Evolutionary conservation across 2,113 vertebrate genomes (phyloP).

Genomic region (Rhynchomys soricoides): DNA sequence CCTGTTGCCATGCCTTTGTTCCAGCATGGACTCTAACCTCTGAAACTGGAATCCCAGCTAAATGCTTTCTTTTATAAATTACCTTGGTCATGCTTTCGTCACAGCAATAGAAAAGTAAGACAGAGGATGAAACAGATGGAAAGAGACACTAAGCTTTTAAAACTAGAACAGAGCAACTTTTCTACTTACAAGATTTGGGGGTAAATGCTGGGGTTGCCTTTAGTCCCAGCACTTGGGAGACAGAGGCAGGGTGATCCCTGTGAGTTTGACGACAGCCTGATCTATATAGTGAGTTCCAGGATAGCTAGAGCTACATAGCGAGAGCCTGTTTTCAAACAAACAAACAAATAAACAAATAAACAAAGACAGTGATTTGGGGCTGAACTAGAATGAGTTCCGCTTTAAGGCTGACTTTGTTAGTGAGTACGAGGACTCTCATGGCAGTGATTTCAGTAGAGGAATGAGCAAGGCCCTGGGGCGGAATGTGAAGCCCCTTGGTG

Average conservation of each 20-base stretch:
- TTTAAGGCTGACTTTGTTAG: not conserved
- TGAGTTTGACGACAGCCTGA: not conserved
- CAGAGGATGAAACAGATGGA: not conserved
- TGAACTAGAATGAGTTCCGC: constrained; percentile 1
- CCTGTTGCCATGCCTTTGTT: not conserved
- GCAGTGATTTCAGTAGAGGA: not conserved
- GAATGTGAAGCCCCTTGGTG: not conserved
- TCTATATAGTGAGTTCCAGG: not conserved
- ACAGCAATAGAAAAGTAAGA: not conserved
- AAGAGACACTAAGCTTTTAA: not conserved
- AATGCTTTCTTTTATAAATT: not conserved
- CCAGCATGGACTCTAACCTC: not conserved
- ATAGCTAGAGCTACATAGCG: not conserved
- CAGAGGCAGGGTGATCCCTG: not conserved
- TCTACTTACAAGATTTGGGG: not conserved
- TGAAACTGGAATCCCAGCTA: not conserved
- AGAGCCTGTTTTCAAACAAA: not conserved
- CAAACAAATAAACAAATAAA: not conserved
- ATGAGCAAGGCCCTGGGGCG: fast-evolving
- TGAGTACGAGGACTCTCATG: not conserved
- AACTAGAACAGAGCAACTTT: not conserved
- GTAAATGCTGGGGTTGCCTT: not conserved
- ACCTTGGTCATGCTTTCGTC: not conserved
- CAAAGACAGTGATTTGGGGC: not conserved
- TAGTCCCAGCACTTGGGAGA: not conserved